phyloP scores from a whole-genome alignment of 2,888 invertebrate genomes.

The Morinoia aosen region DNA sequence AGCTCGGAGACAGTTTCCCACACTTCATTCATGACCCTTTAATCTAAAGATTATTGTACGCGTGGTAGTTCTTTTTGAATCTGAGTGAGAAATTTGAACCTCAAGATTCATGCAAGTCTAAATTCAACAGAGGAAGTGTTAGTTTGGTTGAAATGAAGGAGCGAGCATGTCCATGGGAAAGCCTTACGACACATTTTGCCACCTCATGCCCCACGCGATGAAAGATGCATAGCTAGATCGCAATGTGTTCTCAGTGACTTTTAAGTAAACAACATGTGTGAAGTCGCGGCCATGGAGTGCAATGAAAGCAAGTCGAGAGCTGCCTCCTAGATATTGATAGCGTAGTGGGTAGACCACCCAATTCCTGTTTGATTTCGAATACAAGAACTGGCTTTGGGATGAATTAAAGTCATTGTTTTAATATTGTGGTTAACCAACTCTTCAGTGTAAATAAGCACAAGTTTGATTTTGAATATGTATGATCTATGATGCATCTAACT shows the following conservation, averaged over 20 bases:
- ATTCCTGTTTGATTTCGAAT: neutral
- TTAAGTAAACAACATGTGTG: conserved; percentile 44
- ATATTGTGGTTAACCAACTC: neutral
- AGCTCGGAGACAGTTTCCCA: conserved; percentile 30
- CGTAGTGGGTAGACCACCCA: neutral
- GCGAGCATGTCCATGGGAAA: conserved; percentile 14
- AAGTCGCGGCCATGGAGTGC: conserved; percentile 47
- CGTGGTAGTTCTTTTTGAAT: neutral
- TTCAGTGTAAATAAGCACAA: neutral
- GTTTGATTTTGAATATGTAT: neutral
- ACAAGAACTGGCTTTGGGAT: neutral
- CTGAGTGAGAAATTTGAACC: neutral
- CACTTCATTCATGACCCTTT: neutral
- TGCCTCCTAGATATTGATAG: conserved; percentile 24
- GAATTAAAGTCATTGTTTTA: neutral
- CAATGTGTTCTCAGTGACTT: conserved; percentile 43
- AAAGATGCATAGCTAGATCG: conserved; percentile 37
- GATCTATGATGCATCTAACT: too few relatives aligned
- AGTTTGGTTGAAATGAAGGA: neutral
- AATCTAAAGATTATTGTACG: neutral
- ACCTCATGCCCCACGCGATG: conserved; percentile 20
- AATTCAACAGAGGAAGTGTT: neutral
- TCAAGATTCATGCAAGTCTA: neutral
- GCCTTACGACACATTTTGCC: conserved; percentile 36
- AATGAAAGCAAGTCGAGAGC: conserved; percentile 50